phyloP scores from a whole-genome alignment of 2,797 vertebrate species.

The Lateolabrax maculatus region DNA sequence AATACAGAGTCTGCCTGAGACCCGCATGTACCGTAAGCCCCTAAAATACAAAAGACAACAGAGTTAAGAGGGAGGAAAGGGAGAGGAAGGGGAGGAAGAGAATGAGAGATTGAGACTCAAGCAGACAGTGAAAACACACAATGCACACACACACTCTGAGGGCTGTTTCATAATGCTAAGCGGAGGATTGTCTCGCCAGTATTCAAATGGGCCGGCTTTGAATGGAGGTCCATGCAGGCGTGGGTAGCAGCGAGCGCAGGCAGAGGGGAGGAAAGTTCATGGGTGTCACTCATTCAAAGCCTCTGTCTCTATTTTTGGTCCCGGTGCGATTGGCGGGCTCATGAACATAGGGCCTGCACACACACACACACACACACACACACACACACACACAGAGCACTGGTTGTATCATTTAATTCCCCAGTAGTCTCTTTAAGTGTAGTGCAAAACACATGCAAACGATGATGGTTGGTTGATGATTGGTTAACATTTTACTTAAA shows the following conservation, averaged over 20 bases:
- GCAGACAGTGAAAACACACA: slow-evolving; percentile 21
- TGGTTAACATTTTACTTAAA: too few relatives aligned
- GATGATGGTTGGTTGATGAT: too few relatives aligned
- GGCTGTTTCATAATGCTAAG: slow-evolving; percentile 65
- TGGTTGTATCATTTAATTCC: not conserved
- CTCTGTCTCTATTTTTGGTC: slow-evolving; percentile 74
- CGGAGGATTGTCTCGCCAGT: slow-evolving; percentile 69
- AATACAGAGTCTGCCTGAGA: slow-evolving; percentile 34
- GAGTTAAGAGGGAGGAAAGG: not conserved
- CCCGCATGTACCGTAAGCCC: not conserved
- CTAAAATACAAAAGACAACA: slow-evolving; percentile 22
- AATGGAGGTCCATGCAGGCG: slow-evolving; percentile 71
- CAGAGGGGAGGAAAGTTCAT: slow-evolving; percentile 80
- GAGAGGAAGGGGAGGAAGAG: not conserved
- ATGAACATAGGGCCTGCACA: slow-evolving; percentile 9
- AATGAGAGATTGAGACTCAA: slow-evolving; percentile 2
- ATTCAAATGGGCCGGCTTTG: slow-evolving; percentile 75
- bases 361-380: slow-evolving; percentile 18
- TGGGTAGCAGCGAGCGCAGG: slow-evolving; percentile 49
- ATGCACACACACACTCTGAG: slow-evolving; percentile 17
- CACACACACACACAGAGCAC: not conserved
- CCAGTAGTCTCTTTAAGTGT: not conserved
- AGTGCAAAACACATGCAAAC: not conserved
- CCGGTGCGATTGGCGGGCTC: slow-evolving; percentile 50
- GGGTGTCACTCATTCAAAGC: slow-evolving; percentile 78